phyloP scores from a whole-genome alignment of 2,888 invertebrate species.

The Ophion ellenae region DNA sequence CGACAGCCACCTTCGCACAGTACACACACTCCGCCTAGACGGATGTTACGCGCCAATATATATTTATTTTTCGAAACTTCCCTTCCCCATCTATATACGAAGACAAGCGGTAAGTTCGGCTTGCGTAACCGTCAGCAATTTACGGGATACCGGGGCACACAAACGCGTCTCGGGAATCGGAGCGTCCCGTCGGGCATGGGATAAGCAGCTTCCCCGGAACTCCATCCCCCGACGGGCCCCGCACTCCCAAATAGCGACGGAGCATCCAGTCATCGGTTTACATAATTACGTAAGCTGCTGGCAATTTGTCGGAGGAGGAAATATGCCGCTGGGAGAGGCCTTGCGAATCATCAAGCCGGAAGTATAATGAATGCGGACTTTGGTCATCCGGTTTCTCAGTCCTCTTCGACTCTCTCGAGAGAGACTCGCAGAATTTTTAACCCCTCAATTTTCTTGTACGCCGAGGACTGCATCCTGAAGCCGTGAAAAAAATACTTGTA shows the following conservation, averaged over 20 bases:
- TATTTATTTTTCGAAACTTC: neutral
- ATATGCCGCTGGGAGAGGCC: neutral
- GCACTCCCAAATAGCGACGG: neutral
- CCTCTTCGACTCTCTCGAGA: no score
- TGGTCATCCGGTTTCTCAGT: no score
- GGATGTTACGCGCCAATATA: conserved; percentile 49
- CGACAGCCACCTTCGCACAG: conserved; percentile 70
- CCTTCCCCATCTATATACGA: neutral
- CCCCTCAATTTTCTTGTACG: neutral
- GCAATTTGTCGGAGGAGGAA: neutral
- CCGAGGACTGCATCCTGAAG: no score
- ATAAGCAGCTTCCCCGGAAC: neutral
- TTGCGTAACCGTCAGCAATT: conserved; percentile 77
- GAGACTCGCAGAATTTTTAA: no score
- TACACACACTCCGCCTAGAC: conserved; percentile 68
- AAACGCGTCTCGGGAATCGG: conserved; percentile 16
- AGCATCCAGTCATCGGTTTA: neutral
- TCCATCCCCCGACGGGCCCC: neutral
- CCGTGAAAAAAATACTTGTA: neutral
- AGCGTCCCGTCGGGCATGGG: neutral
- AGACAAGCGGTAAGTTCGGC: conserved; percentile 68
- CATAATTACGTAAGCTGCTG: neutral
- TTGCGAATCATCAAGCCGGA: neutral
- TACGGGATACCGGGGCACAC: conserved; percentile 63
- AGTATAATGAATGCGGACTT: no score